Evolutionary conservation across 2,113 vertebrate genomes (phyloP).

Genomic region (Chionis minor): DNA sequence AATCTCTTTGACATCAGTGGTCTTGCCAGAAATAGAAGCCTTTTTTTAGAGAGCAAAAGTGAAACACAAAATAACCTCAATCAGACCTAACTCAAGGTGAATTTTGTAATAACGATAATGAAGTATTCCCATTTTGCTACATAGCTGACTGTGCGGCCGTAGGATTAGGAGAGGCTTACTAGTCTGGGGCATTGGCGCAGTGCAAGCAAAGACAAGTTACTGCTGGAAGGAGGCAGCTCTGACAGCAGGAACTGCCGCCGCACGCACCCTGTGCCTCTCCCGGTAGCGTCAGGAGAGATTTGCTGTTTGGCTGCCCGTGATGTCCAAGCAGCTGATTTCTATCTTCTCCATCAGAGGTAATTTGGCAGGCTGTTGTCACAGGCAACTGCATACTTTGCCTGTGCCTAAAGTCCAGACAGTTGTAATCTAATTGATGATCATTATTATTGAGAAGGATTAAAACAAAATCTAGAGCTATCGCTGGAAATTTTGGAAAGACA

Average conservation of each 20-base stretch:
- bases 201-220: neutral
- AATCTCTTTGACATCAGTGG: neutral
- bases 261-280: neutral
- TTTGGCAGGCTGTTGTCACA: conserved; percentile 3
- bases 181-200: neutral
- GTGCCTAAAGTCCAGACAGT: neutral
- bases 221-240: neutral
- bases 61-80: neutral
- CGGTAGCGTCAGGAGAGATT: neutral
- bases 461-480: neutral
- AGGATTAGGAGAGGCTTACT: neutral
- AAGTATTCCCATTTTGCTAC: neutral
- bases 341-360: neutral
- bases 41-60: neutral
- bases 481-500: neutral
- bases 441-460: neutral
- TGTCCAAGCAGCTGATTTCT: conserved; percentile 1
- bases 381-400: neutral
- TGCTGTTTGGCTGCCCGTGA: neutral
- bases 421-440: neutral
- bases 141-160: neutral
- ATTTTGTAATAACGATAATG: neutral
- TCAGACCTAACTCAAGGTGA: neutral
- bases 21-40: neutral
- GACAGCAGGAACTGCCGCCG: neutral